These are phyloP conservation scores for Mesaphorura yosii DNA, from an alignment of 1,140 invertebrate species.

Conservation along the genomic window DNA sequence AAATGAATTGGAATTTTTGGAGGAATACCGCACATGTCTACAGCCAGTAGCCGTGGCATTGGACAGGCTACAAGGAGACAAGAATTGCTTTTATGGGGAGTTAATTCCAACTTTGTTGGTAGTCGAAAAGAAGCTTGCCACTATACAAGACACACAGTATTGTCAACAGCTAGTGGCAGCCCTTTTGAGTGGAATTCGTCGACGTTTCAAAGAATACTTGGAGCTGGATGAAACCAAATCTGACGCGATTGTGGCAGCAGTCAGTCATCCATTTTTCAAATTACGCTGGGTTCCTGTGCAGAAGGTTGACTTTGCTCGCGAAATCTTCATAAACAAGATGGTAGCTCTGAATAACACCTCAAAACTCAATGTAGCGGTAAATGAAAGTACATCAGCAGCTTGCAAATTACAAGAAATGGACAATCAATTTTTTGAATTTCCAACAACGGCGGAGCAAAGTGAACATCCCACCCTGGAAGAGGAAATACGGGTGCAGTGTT, in stretches of 20 bases:
- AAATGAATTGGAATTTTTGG: constrained; percentile 1
- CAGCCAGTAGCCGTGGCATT: constrained; percentile 6
- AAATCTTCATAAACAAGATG: neutral
- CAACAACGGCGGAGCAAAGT: neutral
- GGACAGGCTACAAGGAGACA: constrained; percentile 12
- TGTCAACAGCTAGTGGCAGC: neutral
- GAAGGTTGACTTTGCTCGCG: neutral
- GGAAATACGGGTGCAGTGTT: neutral
- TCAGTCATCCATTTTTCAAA: constrained; percentile 15
- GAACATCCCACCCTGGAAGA: neutral
- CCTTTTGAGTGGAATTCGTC: neutral
- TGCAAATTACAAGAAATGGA: neutral
- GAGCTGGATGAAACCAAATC: neutral
- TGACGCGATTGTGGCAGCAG: constrained; percentile 9
- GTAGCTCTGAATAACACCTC: no score
- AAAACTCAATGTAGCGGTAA: neutral
- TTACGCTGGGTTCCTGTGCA: constrained; percentile 4
- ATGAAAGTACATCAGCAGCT: neutral
- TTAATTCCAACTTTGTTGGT: constrained; percentile 7
- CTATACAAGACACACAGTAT: no score
- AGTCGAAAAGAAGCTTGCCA: constrained; percentile 5
- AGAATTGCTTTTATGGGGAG: constrained; percentile 3
- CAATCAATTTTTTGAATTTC: constrained; percentile 5
- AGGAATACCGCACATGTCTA: constrained; percentile 2
- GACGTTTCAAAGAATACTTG: neutral